Evolutionary conservation across 2,113 vertebrate species (phyloP).

Genomic region (Brienomyrus brachyistius): DNA sequence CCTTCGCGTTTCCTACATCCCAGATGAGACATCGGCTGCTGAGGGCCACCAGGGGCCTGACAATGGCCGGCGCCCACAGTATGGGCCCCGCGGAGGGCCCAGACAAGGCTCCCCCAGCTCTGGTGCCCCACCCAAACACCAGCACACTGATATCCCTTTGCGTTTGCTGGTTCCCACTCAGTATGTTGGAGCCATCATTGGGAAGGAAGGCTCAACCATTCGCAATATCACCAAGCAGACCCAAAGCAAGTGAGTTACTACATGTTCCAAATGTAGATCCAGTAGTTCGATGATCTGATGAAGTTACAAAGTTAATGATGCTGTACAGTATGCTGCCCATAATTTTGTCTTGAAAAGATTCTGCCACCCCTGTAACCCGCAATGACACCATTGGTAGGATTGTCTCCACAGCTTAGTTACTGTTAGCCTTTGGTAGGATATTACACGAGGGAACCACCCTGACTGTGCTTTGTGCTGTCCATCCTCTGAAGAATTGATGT

Average conservation of each 20-base stretch:
- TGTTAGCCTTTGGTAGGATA: neutral
- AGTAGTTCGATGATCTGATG: neutral
- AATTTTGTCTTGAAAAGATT: neutral
- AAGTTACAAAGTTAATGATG: neutral
- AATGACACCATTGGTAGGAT: neutral
- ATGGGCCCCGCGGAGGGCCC: conserved; percentile 63
- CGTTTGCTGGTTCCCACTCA: conserved; percentile 89
- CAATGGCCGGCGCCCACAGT: conserved; percentile 74
- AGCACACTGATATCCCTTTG: conserved; percentile 81
- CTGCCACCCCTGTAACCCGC: neutral
- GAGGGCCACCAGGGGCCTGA: conserved; percentile 67
- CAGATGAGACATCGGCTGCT: conserved; percentile 68
- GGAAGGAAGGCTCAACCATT: conserved; percentile 92
- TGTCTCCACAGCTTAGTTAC: neutral
- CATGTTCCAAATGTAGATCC: neutral
- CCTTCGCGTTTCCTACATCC: conserved; percentile 86
- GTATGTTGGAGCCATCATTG: conserved; percentile 89
- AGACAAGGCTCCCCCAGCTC: conserved; percentile 72
- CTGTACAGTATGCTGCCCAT: neutral
- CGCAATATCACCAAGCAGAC: conserved; percentile 94
- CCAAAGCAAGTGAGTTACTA: conserved; percentile 82
- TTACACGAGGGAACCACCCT: neutral
- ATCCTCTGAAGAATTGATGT: conserved; percentile 74
- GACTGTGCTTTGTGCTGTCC: neutral
- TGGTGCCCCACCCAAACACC: conserved; percentile 70